Evolutionary conservation across 2,797 vertebrate species (phyloP).

Genomic region (Hemitrygon akajei): DNA sequence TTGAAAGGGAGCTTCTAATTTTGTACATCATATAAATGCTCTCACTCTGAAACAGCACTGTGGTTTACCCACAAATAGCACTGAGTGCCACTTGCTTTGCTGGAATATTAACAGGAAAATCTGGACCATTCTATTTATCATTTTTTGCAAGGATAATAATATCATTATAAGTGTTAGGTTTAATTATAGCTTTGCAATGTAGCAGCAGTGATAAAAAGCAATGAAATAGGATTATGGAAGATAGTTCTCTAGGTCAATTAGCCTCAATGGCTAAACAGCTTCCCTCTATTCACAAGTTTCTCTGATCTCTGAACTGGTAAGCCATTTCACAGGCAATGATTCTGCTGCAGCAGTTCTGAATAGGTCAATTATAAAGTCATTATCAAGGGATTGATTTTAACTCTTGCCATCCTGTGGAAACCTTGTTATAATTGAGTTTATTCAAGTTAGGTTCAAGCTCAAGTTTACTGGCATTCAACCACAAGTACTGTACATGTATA

Average conservation of each 20-base stretch:
- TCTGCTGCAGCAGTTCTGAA: neutral
- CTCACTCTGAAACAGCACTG: neutral
- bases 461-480: too few species aligned
- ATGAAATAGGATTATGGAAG: neutral
- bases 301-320: neutral
- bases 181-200: neutral
- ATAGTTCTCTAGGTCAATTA: neutral
- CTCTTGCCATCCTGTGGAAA: neutral
- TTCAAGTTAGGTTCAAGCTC: too few species aligned
- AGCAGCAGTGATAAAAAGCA: neutral
- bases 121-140: neutral
- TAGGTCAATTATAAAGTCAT: neutral
- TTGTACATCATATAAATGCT: neutral
- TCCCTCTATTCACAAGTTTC: neutral
- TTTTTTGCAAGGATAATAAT: neutral
- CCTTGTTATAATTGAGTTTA: neutral
- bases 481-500: too few species aligned
- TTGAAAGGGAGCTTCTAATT: neutral
- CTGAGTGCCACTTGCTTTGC: neutral
- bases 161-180: neutral
- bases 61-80: neutral
- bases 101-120: neutral
- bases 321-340: neutral
- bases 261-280: neutral
- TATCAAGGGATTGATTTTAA: neutral